Conservation (phyloP, 2,113 vertebrate species). For the Raphicerus campestris region DNA sequence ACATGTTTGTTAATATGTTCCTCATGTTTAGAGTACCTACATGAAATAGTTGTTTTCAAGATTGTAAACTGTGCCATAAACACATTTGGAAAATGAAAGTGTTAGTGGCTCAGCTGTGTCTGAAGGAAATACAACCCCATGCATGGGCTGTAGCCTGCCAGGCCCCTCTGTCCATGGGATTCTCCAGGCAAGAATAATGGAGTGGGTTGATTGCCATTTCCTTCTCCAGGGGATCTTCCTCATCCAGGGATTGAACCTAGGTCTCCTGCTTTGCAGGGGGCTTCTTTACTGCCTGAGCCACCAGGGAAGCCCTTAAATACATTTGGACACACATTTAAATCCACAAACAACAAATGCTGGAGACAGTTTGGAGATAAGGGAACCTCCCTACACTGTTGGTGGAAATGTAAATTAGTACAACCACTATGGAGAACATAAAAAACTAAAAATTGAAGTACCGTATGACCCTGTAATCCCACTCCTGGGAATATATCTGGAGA, state of each 20-base stretch:
- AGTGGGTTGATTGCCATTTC: not conserved
- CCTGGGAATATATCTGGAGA: not conserved
- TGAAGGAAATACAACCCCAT: too few relatives aligned
- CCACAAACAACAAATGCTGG: not conserved
- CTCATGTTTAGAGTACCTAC: constrained; percentile 90
- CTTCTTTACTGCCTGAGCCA: not conserved
- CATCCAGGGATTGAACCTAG: not conserved
- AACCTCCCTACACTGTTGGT: not conserved
- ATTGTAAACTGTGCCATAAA: constrained; percentile 71
- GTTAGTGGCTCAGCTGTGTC: not conserved
- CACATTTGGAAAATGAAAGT: not conserved
- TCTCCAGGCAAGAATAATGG: not conserved
- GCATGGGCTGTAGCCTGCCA: not conserved
- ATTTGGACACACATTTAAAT: constrained; percentile 59
- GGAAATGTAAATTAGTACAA: not conserved
- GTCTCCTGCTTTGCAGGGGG: not conserved
- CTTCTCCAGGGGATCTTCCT: not conserved
- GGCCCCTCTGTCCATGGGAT: not conserved
- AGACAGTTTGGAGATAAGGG: not conserved
- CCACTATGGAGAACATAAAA: not conserved
- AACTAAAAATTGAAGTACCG: not conserved
- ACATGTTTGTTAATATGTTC: constrained; percentile 95
- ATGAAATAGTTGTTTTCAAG: constrained; percentile 78
- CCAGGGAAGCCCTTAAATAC: not conserved
- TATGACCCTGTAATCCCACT: not conserved